These are phyloP conservation scores for Arctia plantaginis DNA, from an alignment of 2,888 invertebrate genomes.

Conservation along the genomic window DNA sequence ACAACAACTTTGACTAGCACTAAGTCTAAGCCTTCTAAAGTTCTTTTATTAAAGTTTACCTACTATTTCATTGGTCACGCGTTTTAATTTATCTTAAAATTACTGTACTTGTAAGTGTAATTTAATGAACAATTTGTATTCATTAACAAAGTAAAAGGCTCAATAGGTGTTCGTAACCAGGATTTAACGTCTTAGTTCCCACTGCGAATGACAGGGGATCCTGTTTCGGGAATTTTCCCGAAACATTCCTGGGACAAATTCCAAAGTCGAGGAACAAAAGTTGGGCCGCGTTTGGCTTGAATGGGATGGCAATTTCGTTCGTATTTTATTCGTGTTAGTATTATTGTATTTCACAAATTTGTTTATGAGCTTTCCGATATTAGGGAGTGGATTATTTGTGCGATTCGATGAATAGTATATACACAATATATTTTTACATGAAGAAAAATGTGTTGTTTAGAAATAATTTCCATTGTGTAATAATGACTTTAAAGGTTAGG, in stretches of 20 bases:
- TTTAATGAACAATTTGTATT: constrained; percentile 73
- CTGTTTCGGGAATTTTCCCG: constrained; percentile 72
- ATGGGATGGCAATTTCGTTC: constrained; percentile 58
- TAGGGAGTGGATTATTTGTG: not conserved
- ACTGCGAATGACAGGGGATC: constrained; percentile 64
- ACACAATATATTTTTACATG: not conserved
- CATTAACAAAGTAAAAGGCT: constrained; percentile 75
- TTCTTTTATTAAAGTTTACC: not conserved
- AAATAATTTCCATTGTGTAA: not conserved
- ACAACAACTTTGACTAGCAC: too few species aligned
- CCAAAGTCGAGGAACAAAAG: constrained; percentile 63
- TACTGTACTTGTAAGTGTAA: constrained; percentile 61
- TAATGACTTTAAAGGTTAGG: not conserved
- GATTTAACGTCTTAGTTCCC: constrained; percentile 81
- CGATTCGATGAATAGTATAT: not conserved
- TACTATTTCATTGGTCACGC: not conserved
- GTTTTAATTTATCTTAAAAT: constrained; percentile 34
- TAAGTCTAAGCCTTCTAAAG: not conserved
- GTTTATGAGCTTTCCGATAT: constrained; percentile 5
- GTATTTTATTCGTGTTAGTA: constrained; percentile 32
- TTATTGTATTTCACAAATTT: constrained; percentile 29
- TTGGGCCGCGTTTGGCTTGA: constrained; percentile 62
- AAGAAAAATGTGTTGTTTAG: not conserved
- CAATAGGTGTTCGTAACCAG: constrained; percentile 75
- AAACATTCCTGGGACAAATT: constrained; percentile 80